phyloP scores from a whole-genome alignment of 2,113 vertebrate species.

The Morphnarchus princeps region DNA sequence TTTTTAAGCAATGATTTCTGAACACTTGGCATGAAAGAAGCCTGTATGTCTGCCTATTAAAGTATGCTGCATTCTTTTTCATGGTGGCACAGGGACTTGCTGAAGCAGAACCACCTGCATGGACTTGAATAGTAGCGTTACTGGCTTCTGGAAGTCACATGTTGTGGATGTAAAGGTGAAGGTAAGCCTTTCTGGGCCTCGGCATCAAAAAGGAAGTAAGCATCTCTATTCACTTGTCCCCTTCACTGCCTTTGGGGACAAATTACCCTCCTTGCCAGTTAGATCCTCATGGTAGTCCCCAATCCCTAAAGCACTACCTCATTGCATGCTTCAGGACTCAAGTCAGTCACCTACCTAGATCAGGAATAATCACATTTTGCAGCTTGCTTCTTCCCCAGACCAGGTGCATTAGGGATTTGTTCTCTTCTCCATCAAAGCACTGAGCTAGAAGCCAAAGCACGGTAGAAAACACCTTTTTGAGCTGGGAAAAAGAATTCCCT shows the following conservation, averaged over 20 bases:
- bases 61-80: background rate
- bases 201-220: background rate
- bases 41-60: background rate
- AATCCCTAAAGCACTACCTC: background rate
- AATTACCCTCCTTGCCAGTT: background rate
- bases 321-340: background rate
- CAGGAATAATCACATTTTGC: background rate
- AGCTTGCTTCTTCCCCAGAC: background rate
- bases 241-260: background rate
- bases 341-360: background rate
- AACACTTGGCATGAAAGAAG: background rate
- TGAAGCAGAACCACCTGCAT: background rate
- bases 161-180: background rate
- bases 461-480: background rate
- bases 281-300: background rate
- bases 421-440: background rate
- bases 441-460: background rate
- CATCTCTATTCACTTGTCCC: background rate
- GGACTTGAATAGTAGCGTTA: rapidly evolving
- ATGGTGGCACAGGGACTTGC: background rate
- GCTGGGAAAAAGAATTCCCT: background rate
- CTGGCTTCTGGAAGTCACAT: background rate
- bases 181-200: background rate
- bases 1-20: background rate
- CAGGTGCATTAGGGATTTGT: background rate